phyloP scores from a whole-genome alignment of 1,140 invertebrate species.

The Drosophila persimilis region DNA sequence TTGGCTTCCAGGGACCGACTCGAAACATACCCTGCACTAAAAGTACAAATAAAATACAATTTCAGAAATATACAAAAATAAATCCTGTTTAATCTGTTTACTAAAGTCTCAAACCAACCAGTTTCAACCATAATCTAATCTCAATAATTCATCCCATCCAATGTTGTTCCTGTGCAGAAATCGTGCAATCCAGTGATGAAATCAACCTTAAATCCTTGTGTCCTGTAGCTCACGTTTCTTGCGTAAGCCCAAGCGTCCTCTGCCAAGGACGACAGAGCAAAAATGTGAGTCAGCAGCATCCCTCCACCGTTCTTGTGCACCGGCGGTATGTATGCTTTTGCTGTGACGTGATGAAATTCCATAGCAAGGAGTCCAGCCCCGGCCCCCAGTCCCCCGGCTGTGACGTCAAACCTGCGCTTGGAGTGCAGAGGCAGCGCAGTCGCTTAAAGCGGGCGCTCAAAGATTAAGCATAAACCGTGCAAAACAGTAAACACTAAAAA shows the following conservation, averaged over 20 bases:
- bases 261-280: slow-evolving; percentile 55
- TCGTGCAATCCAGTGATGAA: slow-evolving; percentile 13
- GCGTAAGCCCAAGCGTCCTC: slow-evolving; percentile 67
- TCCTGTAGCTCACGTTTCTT: slow-evolving; percentile 52
- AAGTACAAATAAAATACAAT: too few relatives aligned
- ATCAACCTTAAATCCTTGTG: neutral
- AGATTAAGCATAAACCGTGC: slow-evolving; percentile 36
- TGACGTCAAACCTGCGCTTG: slow-evolving; percentile 57
- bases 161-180: slow-evolving; percentile 4
- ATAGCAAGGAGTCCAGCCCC: slow-evolving; percentile 9
- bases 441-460: slow-evolving; percentile 20
- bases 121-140: too few relatives aligned
- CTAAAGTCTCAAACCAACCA: too few relatives aligned
- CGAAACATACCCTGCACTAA: too few relatives aligned
- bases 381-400: neutral
- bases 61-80: too few relatives aligned
- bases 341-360: slow-evolving; percentile 45
- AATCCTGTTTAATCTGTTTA: too few relatives aligned
- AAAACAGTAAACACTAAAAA: neutral
- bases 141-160: too few relatives aligned
- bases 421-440: too few relatives aligned
- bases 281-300: slow-evolving; percentile 38
- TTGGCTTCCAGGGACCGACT: too few relatives aligned
- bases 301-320: slow-evolving; percentile 5
- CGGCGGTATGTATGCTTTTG: neutral